Base-by-base conservation (phyloP, 2,888 invertebrate genomes). In the Ctena decussata region DNA sequence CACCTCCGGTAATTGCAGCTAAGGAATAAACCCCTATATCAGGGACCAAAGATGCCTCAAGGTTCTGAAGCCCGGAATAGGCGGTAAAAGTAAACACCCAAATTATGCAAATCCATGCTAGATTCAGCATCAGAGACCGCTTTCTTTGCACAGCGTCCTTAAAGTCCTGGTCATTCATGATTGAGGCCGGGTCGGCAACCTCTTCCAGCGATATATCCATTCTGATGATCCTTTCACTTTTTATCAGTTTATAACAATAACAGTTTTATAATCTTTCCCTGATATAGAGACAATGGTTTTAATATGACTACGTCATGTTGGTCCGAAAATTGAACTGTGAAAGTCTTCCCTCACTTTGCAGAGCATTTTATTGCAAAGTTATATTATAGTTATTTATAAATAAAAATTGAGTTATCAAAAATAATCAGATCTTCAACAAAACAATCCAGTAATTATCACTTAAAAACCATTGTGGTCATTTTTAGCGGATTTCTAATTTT, bases 81-180 rank as follows among this genome's bases (percentile, higher is more conserved):
- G 92, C 91, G 0, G 92, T 92, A 71, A 90, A 91, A 15, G 91
- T 87, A 44, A 92, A 91, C 37, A 92, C 74, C 92, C 91, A 91
- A 32, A 90, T 82, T 12, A 90, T 30, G 65, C 91, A 90, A 12
- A 91, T 84, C 75, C 89, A 87, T 3, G 78, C 81, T 21, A 90
- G 85, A 49, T 86, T 92, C 46, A 85, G 46, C 30, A 78, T 24
- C 2, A 89, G 70, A 12, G 78, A 32, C 30, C 80, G 53, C 75
- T 86, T 88, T 15, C 81, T 78, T n/a, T 37, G 71, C 0, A 73
- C 30, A 21, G 87, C 84, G 6, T 71, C 82, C 35, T 75, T 60
- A 49, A 81, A 86, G 24, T 60, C 71, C 21, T 21, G 44, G 46
- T 86, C 81, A 30, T 86, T 81, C 11, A 82, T 24, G 8, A 86